phyloP scores from a whole-genome alignment of 1,140 invertebrate genomes.

The Macrostomum lignano region DNA sequence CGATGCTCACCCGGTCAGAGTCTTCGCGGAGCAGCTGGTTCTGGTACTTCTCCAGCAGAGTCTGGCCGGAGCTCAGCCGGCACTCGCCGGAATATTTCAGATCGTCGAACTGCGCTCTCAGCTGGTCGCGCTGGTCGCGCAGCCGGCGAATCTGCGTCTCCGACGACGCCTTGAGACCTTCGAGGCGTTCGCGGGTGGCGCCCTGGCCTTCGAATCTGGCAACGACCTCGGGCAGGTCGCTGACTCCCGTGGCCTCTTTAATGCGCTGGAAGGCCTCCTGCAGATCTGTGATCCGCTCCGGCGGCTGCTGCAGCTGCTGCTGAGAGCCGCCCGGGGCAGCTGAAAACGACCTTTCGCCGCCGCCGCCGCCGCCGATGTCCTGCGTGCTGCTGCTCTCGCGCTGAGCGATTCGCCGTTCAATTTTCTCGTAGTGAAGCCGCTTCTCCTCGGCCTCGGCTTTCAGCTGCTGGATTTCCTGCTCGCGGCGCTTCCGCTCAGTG shows the following conservation, averaged over 20 bases:
- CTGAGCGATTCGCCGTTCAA: constrained; percentile 25
- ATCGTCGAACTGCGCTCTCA: constrained; percentile 22
- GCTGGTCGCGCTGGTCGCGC: constrained; percentile 19
- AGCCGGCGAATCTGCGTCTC: constrained; percentile 20
- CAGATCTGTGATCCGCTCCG: constrained; percentile 24
- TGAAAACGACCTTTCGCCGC: no score
- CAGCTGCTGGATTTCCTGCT: constrained; percentile 24
- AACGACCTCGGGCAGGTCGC: constrained; percentile 10
- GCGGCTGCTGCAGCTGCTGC: no score
- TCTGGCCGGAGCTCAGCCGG: constrained; percentile 19
- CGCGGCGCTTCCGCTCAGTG: constrained; percentile 21
- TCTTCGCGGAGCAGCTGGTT: constrained; percentile 18
- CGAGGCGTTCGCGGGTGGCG: constrained; percentile 18
- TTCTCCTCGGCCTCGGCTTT: constrained; percentile 28
- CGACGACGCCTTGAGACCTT: constrained; percentile 21
- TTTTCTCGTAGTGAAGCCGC: constrained; percentile 24
- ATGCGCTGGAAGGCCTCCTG: constrained; percentile 24
- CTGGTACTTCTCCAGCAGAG: constrained; percentile 24
- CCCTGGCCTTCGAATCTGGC: constrained; percentile 22
- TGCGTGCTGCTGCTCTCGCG: no score
- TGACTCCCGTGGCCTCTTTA: constrained; percentile 24
- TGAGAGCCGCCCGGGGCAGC: no score
- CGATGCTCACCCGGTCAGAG: constrained; percentile 12
- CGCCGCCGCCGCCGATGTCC: no score
- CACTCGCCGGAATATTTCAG: constrained; percentile 29